phyloP scores from a whole-genome alignment of 1,140 invertebrate species.

The Drosophila kanapiae region DNA sequence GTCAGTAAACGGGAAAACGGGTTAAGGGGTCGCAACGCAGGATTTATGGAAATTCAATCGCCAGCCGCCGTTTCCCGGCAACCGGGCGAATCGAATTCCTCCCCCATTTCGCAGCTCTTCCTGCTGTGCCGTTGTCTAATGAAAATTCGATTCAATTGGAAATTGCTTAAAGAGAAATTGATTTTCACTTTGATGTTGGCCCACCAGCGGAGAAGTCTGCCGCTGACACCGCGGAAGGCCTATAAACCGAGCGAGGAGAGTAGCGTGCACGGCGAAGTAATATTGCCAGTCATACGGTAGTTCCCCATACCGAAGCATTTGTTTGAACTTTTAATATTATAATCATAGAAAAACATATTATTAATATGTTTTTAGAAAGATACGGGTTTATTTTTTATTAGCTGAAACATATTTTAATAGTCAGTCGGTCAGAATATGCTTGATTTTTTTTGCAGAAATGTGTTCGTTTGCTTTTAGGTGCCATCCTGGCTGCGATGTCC shows the following conservation, averaged over 20 bases:
- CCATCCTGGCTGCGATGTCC: constrained; percentile 29
- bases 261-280: neutral
- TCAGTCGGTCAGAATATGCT: neutral
- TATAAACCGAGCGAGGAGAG: neutral
- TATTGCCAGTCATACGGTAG: too few species aligned
- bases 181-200: constrained; percentile 74
- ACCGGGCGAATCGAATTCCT: neutral
- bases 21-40: constrained; percentile 25
- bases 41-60: constrained; percentile 67
- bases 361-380: too few species aligned
- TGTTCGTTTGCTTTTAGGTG: constrained; percentile 4
- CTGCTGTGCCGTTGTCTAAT: constrained; percentile 59
- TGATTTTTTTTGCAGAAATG: neutral
- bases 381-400: neutral
- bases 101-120: constrained; percentile 16
- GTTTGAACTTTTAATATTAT: neutral
- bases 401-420: neutral
- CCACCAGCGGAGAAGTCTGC: constrained; percentile 40
- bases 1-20: constrained; percentile 60
- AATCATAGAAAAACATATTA: neutral
- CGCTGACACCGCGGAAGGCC: constrained; percentile 49
- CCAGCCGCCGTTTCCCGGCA: constrained; percentile 30
- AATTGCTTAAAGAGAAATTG: constrained; percentile 71
- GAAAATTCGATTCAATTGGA: constrained; percentile 76
- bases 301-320: too few species aligned